Percentiles rank a stretch among this genome's conserved stretches.
These are phyloP conservation scores for Conus ventricosus DNA, from an alignment of 1,140 invertebrate species.

Conservation along the genomic window DNA sequence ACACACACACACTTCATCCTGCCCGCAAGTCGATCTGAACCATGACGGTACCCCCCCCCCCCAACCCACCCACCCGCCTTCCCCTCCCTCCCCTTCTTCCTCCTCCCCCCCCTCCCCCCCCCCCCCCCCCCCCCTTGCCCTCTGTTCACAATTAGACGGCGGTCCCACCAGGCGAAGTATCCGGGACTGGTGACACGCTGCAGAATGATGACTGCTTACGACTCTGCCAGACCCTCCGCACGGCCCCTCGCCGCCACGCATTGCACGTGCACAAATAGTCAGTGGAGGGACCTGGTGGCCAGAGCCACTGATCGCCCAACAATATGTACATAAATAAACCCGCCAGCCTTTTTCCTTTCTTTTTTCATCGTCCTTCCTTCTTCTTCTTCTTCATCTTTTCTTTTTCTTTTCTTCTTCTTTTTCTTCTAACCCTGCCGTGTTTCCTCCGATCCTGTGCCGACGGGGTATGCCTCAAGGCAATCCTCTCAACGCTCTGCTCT, in stretches of 20 bases:
- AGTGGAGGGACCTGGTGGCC: no score
- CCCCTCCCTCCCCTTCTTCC: background rate
- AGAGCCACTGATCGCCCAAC: background rate
- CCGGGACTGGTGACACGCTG: background rate
- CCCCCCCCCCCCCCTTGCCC: background rate
- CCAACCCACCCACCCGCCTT: background rate
- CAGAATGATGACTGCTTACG: background rate
- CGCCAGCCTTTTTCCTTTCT: background rate
- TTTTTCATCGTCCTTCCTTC: background rate
- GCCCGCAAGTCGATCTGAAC: no score
- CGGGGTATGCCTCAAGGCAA: no score
- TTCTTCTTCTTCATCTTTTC: background rate
- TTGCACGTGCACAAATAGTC: background rate
- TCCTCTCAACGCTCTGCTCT: no score
- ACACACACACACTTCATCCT: no score
- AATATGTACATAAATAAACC: background rate
- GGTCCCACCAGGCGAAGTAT: no score
- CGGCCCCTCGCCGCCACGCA: background rate
- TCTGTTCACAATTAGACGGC: no score
- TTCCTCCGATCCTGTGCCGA: no score
- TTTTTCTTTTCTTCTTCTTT: no score
- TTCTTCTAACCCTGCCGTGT: no score
- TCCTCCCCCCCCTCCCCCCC: background rate
- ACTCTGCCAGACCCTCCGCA: background rate
- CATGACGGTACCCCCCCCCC: no score